Evolutionary conservation across 2,888 invertebrate genomes (phyloP), one percentile per base, ranked within the genome.

Genomic region (Epinotia brunnichana): DNA sequence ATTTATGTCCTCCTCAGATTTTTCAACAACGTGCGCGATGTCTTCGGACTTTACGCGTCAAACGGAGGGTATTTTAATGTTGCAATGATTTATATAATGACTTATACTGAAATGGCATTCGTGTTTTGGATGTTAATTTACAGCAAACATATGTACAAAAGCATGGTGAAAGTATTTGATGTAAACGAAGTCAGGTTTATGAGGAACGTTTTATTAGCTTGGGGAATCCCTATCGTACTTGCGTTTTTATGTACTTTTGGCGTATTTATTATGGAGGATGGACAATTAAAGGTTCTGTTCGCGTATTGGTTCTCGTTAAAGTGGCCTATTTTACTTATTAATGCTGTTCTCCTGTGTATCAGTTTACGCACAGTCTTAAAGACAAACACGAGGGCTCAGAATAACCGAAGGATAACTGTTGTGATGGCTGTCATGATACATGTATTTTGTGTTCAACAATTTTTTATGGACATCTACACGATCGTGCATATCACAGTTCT

Each of bases 71-170:
- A 79, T 0, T 64, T 83, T 0, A 77, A 82, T 19, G 73, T 83
- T 1, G 2, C 29, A 24, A 83, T 85, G 57, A 56, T 81, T 2
- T 72, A 85, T 1, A 61, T 79, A 0, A 77, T 87, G 68, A 76
- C 85, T 0, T 90, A 88, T 74, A 84, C 90, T 0, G 92, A 92
- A 75, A 78, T 86, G 60, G 80, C 80, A 0, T 79, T 91, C 2
- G 82, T 90, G 0, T 75, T 78, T 2, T 92, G 92, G 92, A 92
- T 90, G 90, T 89, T 85, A 64, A 76, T 88, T 3, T 92, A 90
- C 64, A 92, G 83, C 48, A 87, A 84, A 56, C 86, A 88, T 29
- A 90, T 92, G 85, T 87, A 91, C 68, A 79, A 84, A 2, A 84
- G 82, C 73, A 81, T 92, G 61, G 92, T 90, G 10, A 88, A 84